A percentile compares a stretch with the other conserved stretches of the same genome.
These are phyloP conservation scores for Nicator chloris DNA, from an alignment of 2,113 vertebrate genomes.

Conservation along the genomic window DNA sequence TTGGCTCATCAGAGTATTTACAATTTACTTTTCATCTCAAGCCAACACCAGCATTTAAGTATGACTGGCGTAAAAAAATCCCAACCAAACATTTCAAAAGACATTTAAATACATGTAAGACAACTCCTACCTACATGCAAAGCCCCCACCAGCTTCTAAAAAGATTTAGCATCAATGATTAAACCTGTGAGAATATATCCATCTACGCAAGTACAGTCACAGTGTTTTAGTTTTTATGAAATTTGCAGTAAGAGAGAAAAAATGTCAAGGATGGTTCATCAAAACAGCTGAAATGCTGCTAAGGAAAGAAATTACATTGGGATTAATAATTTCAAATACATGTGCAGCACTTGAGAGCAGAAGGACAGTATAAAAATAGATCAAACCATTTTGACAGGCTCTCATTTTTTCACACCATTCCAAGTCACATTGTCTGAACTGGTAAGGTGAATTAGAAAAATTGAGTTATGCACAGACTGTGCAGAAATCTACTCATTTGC, in stretches of 20 bases:
- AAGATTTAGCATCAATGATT: neutral
- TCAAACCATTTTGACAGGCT: neutral
- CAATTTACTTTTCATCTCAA: neutral
- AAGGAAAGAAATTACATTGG: neutral
- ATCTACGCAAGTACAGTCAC: neutral
- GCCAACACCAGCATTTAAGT: neutral
- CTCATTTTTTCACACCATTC: neutral
- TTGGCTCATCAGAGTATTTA: neutral
- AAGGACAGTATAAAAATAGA: conserved; percentile 17
- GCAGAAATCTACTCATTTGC: neutral
- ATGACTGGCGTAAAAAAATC: neutral
- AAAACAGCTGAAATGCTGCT: neutral
- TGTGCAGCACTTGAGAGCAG: neutral
- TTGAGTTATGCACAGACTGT: neutral
- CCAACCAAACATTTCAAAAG: neutral
- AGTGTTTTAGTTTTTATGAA: neutral
- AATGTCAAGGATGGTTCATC: neutral
- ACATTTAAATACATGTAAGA: neutral
- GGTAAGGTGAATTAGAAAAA: neutral
- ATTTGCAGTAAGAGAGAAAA: neutral
- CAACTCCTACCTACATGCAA: neutral
- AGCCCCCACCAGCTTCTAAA: neutral
- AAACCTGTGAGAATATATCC: neutral
- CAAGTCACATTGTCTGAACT: neutral
- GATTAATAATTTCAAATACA: conserved; percentile 20